These are phyloP conservation scores for Anadara kagoshimensis DNA, from an alignment of 1,140 invertebrate species.

Conservation along the genomic window DNA sequence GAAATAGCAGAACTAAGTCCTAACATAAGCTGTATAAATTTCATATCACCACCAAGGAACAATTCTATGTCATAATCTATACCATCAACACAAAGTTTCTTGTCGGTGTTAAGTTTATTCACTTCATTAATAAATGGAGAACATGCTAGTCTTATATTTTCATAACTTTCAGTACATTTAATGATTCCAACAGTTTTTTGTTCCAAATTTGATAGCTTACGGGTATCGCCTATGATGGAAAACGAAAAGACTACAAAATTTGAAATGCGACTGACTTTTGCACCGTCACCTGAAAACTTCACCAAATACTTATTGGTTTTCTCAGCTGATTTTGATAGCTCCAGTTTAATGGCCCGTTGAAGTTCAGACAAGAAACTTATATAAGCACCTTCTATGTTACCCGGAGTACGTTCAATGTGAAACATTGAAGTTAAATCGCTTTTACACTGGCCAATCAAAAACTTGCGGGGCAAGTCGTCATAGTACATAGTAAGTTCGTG, in stretches of 20 bases:
- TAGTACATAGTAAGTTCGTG: slow-evolving; percentile 5
- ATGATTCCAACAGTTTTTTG: neutral
- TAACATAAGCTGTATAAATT: slow-evolving; percentile 12
- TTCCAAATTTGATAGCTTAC: neutral
- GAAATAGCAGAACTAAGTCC: too few species aligned
- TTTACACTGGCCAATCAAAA: neutral
- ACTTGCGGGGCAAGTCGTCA: neutral
- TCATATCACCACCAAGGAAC: neutral
- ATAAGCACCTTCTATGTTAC: slow-evolving; percentile 5
- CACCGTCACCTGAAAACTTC: slow-evolving; percentile 14
- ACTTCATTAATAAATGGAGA: slow-evolving; percentile 1
- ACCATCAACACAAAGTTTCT: neutral
- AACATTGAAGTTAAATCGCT: slow-evolving; percentile 4
- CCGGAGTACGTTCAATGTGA: slow-evolving; percentile 18
- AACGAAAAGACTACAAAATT: slow-evolving; percentile 13
- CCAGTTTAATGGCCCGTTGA: neutral
- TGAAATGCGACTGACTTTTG: slow-evolving; percentile 13
- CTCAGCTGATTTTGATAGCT: neutral
- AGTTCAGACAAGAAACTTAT: slow-evolving; percentile 8
- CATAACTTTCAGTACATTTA: slow-evolving; percentile 16
- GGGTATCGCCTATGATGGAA: neutral
- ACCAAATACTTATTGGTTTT: neutral
- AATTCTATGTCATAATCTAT: neutral
- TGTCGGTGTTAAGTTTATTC: neutral
- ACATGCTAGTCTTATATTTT: neutral